Base-by-base conservation (phyloP, 2,797 vertebrate species). In the Lutjanus campechanus region DNA sequence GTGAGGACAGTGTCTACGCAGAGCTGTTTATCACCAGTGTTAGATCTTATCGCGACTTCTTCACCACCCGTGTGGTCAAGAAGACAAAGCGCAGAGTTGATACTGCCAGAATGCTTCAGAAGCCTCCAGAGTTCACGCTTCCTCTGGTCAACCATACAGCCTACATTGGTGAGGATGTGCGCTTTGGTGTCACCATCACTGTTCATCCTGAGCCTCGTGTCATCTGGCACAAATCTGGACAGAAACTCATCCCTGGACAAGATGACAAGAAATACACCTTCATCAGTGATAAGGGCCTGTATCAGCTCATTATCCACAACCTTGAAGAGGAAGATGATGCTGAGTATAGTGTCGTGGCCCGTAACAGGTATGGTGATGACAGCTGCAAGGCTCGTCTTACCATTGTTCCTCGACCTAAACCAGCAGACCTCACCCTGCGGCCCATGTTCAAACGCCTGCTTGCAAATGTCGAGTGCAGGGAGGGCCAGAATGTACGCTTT, bases 361-460 rank as follows among this genome's bases (percentile, higher is more conserved):
- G 96, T 67, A 99, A 99, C 91, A 97, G 96, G 89, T 98, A 96
- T 0, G 99, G 99, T 0, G 99, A 99, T 63, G 99, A 99, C 90
- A 98, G 97, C 93, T 99, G 99, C 90, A 99, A 99, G 93, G 98
- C 97, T 79, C 98, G 96, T 79, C 94, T 99, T 43, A 97, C 96
- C 1, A 95, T 99, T 54, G 94, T 96, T 79, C 97, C 97, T 1
- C 97, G 98, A 63, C 98, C 98, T 20, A 96, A 97, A 88, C 96
- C 97, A 72, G 95, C 97, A 88, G 99, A 97, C 55, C 96, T 96
- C 54, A 99, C 97, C 1, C 86, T 99, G 77, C 97, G 99, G 88
- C 99, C 99, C 75, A 99, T 99, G 99, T 99, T 99, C 91, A 99
- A 99, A 94, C 97, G 99, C 16, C 89, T 99, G 51, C 95, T 99